Conservation (phyloP, 2,113 vertebrate genomes). For the Vombatus ursinus region DNA sequence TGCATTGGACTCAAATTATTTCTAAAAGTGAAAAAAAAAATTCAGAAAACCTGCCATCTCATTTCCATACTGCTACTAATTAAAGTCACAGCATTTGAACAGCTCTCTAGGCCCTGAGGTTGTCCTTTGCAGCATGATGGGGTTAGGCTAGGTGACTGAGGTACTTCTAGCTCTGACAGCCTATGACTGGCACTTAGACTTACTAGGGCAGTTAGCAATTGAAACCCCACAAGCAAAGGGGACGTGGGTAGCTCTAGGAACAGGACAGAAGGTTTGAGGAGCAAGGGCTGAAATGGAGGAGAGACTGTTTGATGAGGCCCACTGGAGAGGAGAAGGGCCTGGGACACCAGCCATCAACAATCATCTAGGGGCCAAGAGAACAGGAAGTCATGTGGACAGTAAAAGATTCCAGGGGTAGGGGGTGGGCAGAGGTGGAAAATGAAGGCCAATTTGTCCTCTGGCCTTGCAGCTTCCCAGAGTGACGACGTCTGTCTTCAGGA, state of each 20-base stretch:
- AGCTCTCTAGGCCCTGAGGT: background rate
- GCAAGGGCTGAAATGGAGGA: background rate
- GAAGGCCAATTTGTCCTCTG: background rate
- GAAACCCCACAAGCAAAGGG: background rate
- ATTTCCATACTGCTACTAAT: background rate
- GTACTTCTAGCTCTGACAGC: background rate
- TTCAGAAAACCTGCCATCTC: background rate
- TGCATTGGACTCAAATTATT: background rate
- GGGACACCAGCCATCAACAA: background rate
- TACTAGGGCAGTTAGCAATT: background rate
- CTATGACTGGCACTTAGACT: background rate
- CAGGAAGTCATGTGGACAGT: conserved; percentile 41
- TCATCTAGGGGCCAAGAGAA: background rate
- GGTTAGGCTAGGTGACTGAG: background rate
- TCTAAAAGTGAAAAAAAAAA: background rate
- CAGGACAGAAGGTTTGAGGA: background rate
- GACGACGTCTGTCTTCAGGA: conserved; percentile 15
- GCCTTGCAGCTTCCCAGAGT: background rate
- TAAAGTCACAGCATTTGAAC: background rate
- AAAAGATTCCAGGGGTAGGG: background rate
- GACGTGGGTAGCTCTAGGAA: background rate
- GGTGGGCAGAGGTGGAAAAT: background rate
- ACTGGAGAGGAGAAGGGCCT: background rate
- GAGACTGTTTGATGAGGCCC: background rate
- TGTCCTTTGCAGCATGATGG: background rate